Evolutionary conservation across 1,140 invertebrate species (phyloP).

Genomic region (Magallana ariakensis): DNA sequence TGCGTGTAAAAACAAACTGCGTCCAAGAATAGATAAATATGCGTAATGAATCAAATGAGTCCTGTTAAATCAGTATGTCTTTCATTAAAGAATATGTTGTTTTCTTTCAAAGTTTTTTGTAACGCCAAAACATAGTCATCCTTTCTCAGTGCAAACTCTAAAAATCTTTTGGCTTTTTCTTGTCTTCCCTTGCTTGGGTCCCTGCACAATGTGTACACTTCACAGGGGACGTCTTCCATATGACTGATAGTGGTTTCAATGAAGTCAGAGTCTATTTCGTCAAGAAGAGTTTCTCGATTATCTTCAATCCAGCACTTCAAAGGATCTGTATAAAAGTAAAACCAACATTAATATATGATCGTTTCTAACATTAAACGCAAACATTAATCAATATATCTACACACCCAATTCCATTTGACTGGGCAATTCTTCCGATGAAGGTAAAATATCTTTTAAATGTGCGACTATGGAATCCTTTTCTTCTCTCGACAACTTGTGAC

Average conservation of each 20-base stretch:
- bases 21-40: no score
- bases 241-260: neutral
- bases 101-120: neutral
- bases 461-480: neutral
- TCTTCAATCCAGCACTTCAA: neutral
- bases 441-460: neutral
- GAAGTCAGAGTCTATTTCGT: neutral
- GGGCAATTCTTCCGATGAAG: no score
- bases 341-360: neutral
- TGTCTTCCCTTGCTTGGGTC: neutral
- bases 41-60: no score
- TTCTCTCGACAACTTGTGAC: neutral
- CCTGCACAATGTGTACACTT: neutral
- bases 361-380: neutral
- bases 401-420: neutral
- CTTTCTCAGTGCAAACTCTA: neutral
- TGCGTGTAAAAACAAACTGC: no score
- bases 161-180: neutral
- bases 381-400: neutral
- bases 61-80: no score
- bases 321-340: neutral
- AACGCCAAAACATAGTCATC: neutral
- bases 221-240: neutral
- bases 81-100: neutral
- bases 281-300: neutral